phyloP scores from a whole-genome alignment of 2,113 vertebrate species.

The Glaucidium brasilianum region DNA sequence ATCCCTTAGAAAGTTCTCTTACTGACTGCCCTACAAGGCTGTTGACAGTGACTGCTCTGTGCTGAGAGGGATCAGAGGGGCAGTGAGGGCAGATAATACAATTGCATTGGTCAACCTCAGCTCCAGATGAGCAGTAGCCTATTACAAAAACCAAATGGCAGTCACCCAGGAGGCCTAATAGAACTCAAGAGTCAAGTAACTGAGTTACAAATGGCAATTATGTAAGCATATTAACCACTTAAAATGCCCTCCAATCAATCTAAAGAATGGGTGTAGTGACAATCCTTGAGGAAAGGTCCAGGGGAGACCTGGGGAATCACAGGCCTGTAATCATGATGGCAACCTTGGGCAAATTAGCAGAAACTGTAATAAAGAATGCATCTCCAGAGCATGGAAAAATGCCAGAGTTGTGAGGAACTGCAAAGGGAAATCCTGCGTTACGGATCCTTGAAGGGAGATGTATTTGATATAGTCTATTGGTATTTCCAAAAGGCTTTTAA shows the following conservation, averaged over 20 bases:
- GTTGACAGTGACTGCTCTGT: not conserved
- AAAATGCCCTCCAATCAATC: not conserved
- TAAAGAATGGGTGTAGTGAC: not conserved
- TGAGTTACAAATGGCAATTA: not conserved
- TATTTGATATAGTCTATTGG: not conserved
- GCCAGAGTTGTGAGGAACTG: not conserved
- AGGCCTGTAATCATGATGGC: not conserved
- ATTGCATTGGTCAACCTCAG: not conserved
- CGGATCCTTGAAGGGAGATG: not conserved
- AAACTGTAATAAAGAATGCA: not conserved
- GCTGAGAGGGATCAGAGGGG: not conserved
- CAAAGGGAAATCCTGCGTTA: not conserved
- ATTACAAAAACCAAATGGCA: not conserved
- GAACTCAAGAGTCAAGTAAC: not conserved
- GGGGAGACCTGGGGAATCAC: not conserved
- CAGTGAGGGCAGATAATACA: not conserved
- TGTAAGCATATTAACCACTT: not conserved
- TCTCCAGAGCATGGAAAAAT: not conserved
- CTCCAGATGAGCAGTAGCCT: not conserved
- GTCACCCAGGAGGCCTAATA: not conserved
- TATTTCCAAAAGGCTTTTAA: not conserved
- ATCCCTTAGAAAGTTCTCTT: not conserved
- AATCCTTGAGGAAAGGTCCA: not conserved
- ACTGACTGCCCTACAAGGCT: not conserved
- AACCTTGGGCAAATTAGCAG: not conserved